phyloP scores from a whole-genome alignment of 2,113 vertebrate genomes.

The Channa maculata region DNA sequence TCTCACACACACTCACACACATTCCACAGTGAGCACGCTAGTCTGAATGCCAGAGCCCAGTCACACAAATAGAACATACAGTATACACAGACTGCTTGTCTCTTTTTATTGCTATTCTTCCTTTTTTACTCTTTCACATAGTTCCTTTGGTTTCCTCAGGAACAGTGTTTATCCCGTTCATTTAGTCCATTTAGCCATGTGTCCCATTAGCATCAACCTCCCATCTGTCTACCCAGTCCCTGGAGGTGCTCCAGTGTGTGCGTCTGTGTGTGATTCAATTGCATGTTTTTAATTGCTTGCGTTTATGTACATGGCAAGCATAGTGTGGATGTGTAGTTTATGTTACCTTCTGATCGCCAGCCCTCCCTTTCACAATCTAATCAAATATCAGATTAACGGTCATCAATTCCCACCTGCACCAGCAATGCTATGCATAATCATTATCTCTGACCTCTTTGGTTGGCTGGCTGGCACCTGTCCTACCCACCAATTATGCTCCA shows the following conservation, averaged over 20 bases:
- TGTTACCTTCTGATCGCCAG: neutral
- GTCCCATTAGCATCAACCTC: constrained; percentile 72
- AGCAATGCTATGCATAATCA: constrained; percentile 7
- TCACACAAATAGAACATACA: constrained; percentile 37
- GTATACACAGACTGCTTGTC: constrained; percentile 1
- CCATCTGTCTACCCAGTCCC: constrained; percentile 72
- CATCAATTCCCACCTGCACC: constrained; percentile 68
- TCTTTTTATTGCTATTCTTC: neutral
- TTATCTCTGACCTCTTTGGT: constrained; percentile 61
- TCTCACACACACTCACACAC: constrained; percentile 14
- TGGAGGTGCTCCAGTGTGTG: constrained; percentile 36
- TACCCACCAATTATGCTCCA: constrained; percentile 56
- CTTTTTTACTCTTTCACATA: constrained; percentile 9
- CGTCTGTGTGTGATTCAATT: constrained; percentile 6
- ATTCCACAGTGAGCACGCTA: constrained; percentile 1
- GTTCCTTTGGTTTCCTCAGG: constrained; percentile 62
- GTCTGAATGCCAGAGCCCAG: neutral
- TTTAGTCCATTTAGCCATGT: constrained; percentile 72
- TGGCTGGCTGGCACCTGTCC: constrained; percentile 52
- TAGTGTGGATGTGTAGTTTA: constrained; percentile 2
- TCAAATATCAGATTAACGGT: constrained; percentile 69
- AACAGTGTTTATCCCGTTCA: constrained; percentile 68
- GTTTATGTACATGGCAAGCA: neutral
- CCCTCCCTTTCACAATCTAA: constrained; percentile 46
- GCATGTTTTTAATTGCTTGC: neutral